Percentiles rank a stretch among this genome's conserved stretches.
phyloP scores from a whole-genome alignment of 2,797 vertebrate genomes.

The Sebastes umbrosus region DNA sequence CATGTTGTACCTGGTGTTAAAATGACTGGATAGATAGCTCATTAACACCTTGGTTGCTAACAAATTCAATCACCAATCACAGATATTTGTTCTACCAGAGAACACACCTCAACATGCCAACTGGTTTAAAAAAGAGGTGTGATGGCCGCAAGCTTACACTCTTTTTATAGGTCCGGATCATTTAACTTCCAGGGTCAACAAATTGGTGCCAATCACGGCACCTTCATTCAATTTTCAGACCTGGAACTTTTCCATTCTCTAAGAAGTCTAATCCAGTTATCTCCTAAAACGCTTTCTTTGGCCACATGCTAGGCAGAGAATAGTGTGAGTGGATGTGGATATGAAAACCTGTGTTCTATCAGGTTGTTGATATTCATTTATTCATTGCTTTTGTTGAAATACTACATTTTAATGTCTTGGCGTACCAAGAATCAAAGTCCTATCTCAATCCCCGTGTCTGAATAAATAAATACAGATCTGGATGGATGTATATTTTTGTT shows the following conservation, averaged over 20 bases:
- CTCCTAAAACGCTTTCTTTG: slow-evolving; percentile 14
- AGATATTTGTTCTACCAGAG: neutral
- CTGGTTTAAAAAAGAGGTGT: neutral
- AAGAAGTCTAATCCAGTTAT: slow-evolving; percentile 46
- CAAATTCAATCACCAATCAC: neutral
- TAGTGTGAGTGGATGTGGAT: slow-evolving; percentile 20
- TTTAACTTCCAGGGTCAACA: slow-evolving; percentile 22
- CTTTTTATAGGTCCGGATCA: neutral
- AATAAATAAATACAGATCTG: slow-evolving; percentile 59
- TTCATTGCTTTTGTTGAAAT: slow-evolving; percentile 79
- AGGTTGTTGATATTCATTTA: slow-evolving; percentile 75
- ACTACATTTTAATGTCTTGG: slow-evolving; percentile 62
- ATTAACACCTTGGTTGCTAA: neutral
- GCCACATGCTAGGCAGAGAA: slow-evolving; percentile 23
- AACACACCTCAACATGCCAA: neutral
- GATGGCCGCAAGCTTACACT: neutral
- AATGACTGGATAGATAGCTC: neutral
- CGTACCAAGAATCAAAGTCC: slow-evolving; percentile 50
- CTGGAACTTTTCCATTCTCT: slow-evolving; percentile 27
- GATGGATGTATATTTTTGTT: slow-evolving; percentile 31
- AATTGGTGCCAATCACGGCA: slow-evolving; percentile 36
- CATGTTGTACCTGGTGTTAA: neutral
- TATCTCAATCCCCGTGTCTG: slow-evolving; percentile 55
- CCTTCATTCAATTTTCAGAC: slow-evolving; percentile 26
- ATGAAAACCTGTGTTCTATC: slow-evolving; percentile 44